Conservation (phyloP, 2,113 vertebrate species). For the Eupsittula cactorum region DNA sequence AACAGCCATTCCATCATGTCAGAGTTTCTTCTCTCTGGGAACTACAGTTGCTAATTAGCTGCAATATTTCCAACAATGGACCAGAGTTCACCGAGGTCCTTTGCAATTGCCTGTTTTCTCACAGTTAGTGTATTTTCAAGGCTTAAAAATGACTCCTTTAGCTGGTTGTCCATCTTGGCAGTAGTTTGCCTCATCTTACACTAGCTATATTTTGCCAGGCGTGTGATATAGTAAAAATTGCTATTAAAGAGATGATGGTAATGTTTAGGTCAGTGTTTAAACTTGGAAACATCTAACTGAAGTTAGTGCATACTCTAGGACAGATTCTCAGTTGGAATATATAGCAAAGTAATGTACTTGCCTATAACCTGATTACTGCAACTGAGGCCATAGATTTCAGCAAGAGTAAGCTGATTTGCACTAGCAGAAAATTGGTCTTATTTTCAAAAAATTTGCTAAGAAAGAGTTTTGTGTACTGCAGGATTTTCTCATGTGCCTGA, state of each 20-base stretch:
- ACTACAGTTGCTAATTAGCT: constrained; percentile 51
- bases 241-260: neutral
- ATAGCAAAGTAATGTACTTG: neutral
- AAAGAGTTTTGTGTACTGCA: neutral
- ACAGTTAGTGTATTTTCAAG: neutral
- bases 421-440: neutral
- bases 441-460: neutral
- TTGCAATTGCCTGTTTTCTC: constrained; percentile 11
- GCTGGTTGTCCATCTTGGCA: neutral
- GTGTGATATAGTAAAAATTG: neutral
- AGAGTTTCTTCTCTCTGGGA: neutral
- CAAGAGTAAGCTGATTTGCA: neutral
- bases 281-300: neutral
- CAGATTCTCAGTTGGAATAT: neutral
- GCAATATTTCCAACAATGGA: neutral
- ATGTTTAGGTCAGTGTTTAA: neutral
- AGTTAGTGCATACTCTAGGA: neutral
- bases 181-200: neutral
- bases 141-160: neutral
- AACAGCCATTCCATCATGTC: constrained; percentile 12
- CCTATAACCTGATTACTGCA: neutral
- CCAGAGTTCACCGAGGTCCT: neutral
- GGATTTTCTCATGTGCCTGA: neutral
- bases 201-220: neutral
- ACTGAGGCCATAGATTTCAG: neutral